Evolutionary conservation across 2,797 vertebrate genomes (phyloP).

Genomic region (Myioborus melanocephalus): DNA sequence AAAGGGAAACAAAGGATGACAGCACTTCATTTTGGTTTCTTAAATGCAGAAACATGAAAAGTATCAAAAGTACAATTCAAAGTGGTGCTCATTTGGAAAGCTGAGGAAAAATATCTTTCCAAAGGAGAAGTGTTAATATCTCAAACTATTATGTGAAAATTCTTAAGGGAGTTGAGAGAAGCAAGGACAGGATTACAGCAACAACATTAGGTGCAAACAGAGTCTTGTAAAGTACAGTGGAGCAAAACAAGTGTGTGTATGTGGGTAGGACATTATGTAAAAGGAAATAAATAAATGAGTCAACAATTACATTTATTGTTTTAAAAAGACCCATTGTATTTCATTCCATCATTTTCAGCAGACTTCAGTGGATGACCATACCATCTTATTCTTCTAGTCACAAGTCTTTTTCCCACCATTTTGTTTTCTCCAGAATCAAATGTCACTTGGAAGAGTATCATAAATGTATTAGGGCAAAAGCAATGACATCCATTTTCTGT

Average conservation of each 20-base stretch:
- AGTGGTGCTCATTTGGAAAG: background rate
- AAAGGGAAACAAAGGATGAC: background rate
- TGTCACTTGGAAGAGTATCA: background rate
- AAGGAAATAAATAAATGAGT: constrained; percentile 6
- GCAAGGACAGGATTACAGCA: background rate
- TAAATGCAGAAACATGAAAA: background rate
- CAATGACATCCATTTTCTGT: background rate
- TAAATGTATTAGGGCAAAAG: background rate
- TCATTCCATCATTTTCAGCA: background rate
- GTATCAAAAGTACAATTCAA: background rate
- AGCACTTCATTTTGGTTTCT: background rate
- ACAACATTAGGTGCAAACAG: background rate
- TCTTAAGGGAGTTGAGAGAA: background rate
- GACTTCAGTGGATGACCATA: background rate
- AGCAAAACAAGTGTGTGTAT: background rate
- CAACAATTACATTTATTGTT: background rate
- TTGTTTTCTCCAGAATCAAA: background rate
- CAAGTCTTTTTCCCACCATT: background rate
- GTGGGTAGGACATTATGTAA: background rate
- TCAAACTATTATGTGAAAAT: background rate
- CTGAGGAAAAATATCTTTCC: background rate
- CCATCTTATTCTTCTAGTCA: background rate
- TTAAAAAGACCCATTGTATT: background rate
- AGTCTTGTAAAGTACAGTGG: background rate
- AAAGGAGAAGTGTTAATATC: background rate